A percentile compares a stretch with the other conserved stretches of the same genome.
These are phyloP conservation scores for Gouania willdenowi DNA, from an alignment of 2,797 vertebrate species.

Conservation along the genomic window DNA sequence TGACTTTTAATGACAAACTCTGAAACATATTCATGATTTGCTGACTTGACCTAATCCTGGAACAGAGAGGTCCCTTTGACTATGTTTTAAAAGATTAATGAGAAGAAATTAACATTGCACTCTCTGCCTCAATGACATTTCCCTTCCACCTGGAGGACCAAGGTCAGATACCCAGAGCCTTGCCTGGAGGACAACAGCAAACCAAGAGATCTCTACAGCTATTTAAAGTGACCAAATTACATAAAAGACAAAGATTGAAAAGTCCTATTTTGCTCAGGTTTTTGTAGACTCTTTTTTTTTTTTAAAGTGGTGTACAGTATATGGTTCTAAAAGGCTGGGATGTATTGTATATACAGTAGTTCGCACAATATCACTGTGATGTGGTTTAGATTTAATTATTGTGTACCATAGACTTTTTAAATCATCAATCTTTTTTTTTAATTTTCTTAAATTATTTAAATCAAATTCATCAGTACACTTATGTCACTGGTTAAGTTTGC, in stretches of 20 bases:
- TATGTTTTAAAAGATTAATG: slow-evolving; percentile 29
- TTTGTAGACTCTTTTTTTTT: neutral
- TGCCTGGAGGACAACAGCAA: slow-evolving; percentile 4
- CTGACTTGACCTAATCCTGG: neutral
- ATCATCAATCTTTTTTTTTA: too few relatives aligned
- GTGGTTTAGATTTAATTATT: too few relatives aligned
- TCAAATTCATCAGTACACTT: too few relatives aligned
- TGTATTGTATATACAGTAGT: too few relatives aligned
- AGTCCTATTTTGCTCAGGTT: neutral
- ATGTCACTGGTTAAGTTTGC: too few relatives aligned
- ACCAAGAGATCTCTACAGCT: slow-evolving; percentile 9
- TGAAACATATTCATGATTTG: neutral
- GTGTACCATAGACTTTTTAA: too few relatives aligned
- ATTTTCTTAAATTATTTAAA: too few relatives aligned
- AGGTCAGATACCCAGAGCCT: slow-evolving; percentile 7
- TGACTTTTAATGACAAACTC: neutral
- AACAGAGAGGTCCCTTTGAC: slow-evolving; percentile 1
- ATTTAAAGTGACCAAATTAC: neutral
- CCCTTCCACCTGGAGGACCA: slow-evolving; percentile 6
- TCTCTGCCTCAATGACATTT: slow-evolving; percentile 30
- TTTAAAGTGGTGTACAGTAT: too few relatives aligned
- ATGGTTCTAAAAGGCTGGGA: too few relatives aligned
- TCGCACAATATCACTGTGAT: too few relatives aligned
- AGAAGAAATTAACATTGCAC: slow-evolving; percentile 6
- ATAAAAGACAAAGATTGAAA: slow-evolving; percentile 11